Base-by-base conservation (phyloP, 2,888 invertebrate genomes). In the Phorcus lineatus region DNA sequence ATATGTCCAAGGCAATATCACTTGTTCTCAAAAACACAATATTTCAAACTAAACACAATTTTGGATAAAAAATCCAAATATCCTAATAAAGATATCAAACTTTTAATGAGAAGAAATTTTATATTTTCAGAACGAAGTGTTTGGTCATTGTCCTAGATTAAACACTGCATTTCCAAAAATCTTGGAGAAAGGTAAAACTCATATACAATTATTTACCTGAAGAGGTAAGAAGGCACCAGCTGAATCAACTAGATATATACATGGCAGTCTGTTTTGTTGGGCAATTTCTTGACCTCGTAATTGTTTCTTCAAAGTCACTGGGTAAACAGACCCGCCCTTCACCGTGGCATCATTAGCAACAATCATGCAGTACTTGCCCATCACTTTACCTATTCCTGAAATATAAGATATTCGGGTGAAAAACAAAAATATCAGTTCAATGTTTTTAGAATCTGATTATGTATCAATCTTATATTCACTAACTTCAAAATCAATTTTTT, bases 181-280 rank as follows among this genome's bases (percentile, higher is more conserved):
- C n/a, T n/a, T n/a, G n/a, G n/a, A n/a, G n/a, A n/a, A 36, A 36
- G 36, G 36, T 36, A 36, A 36, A 36, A 36, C 2, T 36, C 47
- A 47, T 1, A 9, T 6, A 13, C 7, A 47, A 7, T 13, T 47
- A 7, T 47, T 84, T 83, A 94, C 94, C 91, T 94, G 94, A 62
- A 94, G 83, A 17, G 94, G 94, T 19, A 94, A 91, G 86, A 93
- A 94, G 2, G 94, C 94, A 19, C 94, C 94, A 24, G 94, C 94
- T 76, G 93, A 93, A 85, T 94, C 94, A 2, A 94, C 93, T 17
- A 94, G 86, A 86, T 93, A 93, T 53, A 94, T 91, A 67, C 90
- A 91, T 2, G 94, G 94, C 16, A 94, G 84, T 2, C 90, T 81
- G 82, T 93, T 93, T 78, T 91, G 89, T 75, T 87, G 85, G 2